These are phyloP conservation scores for Coluber constrictor DNA, from an alignment of 2,797 vertebrate species.

Conservation along the genomic window DNA sequence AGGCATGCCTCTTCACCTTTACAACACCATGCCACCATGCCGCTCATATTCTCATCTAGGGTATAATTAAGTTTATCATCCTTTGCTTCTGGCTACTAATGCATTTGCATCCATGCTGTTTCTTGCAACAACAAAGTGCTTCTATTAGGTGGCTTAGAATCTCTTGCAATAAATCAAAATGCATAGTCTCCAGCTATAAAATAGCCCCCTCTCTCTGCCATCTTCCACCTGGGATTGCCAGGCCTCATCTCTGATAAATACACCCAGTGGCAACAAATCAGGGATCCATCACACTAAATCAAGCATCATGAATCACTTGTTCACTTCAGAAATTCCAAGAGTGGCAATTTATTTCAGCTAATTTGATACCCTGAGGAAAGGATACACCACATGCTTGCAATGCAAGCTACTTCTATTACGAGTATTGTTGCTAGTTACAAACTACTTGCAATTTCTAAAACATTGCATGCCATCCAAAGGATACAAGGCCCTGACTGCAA, in stretches of 20 bases:
- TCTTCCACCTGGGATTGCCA: not conserved
- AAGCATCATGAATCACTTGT: not conserved
- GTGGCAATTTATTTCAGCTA: not conserved
- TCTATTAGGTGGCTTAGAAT: fast-evolving
- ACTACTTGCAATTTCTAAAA: not conserved
- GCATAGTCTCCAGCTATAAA: not conserved
- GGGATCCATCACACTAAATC: slow-evolving; percentile 18
- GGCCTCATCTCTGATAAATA: not conserved
- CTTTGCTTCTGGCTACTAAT: not conserved
- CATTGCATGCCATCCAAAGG: not conserved
- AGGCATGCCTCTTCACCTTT: not conserved
- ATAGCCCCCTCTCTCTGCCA: fast-evolving
- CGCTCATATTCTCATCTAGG: not conserved
- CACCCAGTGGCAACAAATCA: slow-evolving; percentile 18
- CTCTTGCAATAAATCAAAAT: fast-evolving
- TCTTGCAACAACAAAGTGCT: fast-evolving
- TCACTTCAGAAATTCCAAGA: not conserved
- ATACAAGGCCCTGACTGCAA: not conserved
- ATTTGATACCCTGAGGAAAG: not conserved
- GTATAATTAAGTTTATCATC: not conserved
- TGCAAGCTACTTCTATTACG: not conserved
- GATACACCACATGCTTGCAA: not conserved
- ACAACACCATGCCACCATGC: not conserved
- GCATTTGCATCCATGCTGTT: not conserved
- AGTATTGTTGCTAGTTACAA: not conserved